Evolutionary conservation across 2,888 invertebrate genomes (phyloP).

Genomic region (Philereme vetulata): DNA sequence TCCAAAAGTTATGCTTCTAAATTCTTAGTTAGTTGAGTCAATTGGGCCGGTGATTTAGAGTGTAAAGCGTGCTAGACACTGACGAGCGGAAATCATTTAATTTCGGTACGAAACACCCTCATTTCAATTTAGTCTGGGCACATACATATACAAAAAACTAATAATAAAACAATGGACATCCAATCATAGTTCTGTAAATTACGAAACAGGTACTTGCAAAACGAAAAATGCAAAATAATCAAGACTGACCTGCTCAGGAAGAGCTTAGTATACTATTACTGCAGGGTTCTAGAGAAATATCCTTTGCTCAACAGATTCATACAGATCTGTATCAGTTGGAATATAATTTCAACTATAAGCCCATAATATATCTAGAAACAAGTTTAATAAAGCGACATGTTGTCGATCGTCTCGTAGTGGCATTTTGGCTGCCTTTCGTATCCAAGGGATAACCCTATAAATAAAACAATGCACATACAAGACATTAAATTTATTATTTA

Average conservation of each 20-base stretch:
- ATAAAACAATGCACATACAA: slow-evolving; percentile 73
- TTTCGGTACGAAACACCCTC: slow-evolving; percentile 44
- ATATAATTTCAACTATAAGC: slow-evolving; percentile 49
- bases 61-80: slow-evolving; percentile 50
- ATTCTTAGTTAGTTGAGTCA: slow-evolving; percentile 45
- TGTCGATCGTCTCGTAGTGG: slow-evolving; percentile 78
- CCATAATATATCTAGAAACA: slow-evolving; percentile 62
- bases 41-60: slow-evolving; percentile 43
- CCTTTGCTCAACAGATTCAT: slow-evolving; percentile 7
- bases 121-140: slow-evolving; percentile 21
- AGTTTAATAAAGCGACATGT: slow-evolving; percentile 60
- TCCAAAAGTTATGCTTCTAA: slow-evolving; percentile 32
- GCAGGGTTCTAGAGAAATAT: slow-evolving; percentile 13
- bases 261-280: slow-evolving; percentile 10
- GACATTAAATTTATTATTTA: slow-evolving; percentile 68
- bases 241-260: slow-evolving; percentile 33
- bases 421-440: slow-evolving; percentile 46
- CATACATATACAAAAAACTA: slow-evolving; percentile 22
- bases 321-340: slow-evolving; percentile 20
- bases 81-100: slow-evolving; percentile 42
- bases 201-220: slow-evolving; percentile 17
- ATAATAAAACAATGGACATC: slow-evolving; percentile 18
- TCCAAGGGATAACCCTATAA: slow-evolving; percentile 54
- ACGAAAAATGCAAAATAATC: slow-evolving; percentile 20
- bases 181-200: slow-evolving; percentile 14